Evolutionary conservation across 1,140 invertebrate species (phyloP).

Genomic region (Eurosta solidaginis): DNA sequence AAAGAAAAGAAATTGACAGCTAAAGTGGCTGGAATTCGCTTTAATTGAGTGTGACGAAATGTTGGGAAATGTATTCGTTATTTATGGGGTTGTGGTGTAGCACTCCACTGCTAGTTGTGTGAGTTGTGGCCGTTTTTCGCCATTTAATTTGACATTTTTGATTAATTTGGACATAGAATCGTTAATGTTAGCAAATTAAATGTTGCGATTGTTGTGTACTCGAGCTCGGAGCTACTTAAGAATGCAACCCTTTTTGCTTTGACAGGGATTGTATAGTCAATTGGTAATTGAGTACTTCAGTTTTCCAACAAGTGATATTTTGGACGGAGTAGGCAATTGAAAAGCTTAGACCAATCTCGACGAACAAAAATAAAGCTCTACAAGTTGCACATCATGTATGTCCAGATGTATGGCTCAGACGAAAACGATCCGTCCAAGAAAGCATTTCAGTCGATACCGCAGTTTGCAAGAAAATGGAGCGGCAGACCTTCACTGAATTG

Average conservation of each 20-base stretch:
- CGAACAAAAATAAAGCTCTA: too few relatives aligned
- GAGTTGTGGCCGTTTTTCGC: not conserved
- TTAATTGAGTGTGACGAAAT: conserved; percentile 27
- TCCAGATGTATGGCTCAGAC: too few relatives aligned
- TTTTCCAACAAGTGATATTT: too few relatives aligned
- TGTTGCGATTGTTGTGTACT: not conserved
- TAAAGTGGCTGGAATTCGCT: conserved; percentile 25
- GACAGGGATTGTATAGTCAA: not conserved
- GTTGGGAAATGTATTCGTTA: not conserved
- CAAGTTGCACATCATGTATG: too few relatives aligned
- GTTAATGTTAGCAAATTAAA: conserved; percentile 26
- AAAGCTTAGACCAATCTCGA: too few relatives aligned
- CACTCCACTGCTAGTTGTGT: not conserved
- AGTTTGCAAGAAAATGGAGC: too few relatives aligned
- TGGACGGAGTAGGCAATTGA: too few relatives aligned
- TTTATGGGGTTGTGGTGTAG: not conserved
- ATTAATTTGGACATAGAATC: conserved; percentile 26
- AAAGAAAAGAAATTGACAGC: conserved; percentile 18
- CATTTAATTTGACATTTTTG: conserved; percentile 24
- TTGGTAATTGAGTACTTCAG: not conserved
- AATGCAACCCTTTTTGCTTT: not conserved
- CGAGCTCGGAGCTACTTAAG: not conserved
- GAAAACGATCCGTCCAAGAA: too few relatives aligned
- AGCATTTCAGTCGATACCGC: too few relatives aligned
- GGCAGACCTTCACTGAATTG: too few relatives aligned